Evolutionary conservation across 2,797 vertebrate species (phyloP), one percentile per base, ranked within the genome.

Genomic region (Hybognathus amarus): DNA sequence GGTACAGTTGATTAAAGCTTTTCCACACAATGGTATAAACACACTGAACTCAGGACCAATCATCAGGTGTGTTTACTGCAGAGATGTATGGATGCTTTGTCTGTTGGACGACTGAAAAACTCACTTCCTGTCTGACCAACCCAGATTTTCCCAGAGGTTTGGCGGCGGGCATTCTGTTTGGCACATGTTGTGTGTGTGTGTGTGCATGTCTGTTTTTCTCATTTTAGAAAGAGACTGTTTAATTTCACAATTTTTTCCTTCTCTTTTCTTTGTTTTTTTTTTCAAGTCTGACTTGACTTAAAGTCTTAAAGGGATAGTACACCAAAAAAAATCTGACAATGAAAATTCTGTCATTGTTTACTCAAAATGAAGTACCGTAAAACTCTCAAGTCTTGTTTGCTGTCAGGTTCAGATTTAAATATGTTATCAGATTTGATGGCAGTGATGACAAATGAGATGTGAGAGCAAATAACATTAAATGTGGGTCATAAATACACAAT

Each of bases 141-240:
- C 54, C 38, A 82, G 77, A 78, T 85, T 81, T 83, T 88, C 75
- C 83, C 85, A 83, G 63, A 84, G 78, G 77, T 70, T 59, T 71
- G 27, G 47, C 59, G 33, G 47, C 10, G 54, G 79, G 79, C 87
- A 85, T 85, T n/a, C 75, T 87, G 85, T 85, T 77, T 81, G 77
- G 63, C 83, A 77, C 38, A 63, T 85, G 83, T 27, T 10, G 27
- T 85, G 69, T 47, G 69, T 40, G 40, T 13, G 42, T 50, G 77
- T 74, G 83, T 50, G n/a, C 63, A 24, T 71, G 75, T 80, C 83
- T 85, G 83, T 59, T 81, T 79, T 76, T 84, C 81, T 77, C 64
- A 1, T 81, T 85, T 87, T 71, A 80, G 67, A 83, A 47, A 45
- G 70, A 79, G 77, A 71, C 79, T 75, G 68, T 54, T 85, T 85